Conservation (phyloP, 2,113 vertebrate genomes). For the Dipodomys spectabilis region DNA sequence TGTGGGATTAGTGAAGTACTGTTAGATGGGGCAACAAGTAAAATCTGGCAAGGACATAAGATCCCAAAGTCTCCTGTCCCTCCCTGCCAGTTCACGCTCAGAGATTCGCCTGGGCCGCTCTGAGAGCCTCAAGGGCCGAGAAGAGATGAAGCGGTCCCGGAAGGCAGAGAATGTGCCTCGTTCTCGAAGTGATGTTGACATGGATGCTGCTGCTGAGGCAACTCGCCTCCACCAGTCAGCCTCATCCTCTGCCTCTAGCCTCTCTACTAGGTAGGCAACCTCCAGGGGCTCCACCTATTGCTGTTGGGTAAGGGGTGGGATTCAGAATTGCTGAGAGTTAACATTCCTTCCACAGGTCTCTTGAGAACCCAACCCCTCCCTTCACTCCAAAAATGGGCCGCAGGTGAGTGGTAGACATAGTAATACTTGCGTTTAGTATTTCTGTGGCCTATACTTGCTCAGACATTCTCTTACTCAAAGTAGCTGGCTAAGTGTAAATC, state of each 20-base stretch:
- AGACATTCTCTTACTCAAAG: background rate
- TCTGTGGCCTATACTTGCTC: background rate
- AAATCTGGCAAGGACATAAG: background rate
- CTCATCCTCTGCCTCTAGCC: constrained; percentile 93
- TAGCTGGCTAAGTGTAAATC: background rate
- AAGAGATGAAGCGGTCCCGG: constrained; percentile 91
- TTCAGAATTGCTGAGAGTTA: background rate
- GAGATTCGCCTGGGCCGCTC: constrained; percentile 93
- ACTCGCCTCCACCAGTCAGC: constrained; percentile 92
- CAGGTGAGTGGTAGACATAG: constrained; percentile 86
- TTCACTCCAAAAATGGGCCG: constrained; percentile 95
- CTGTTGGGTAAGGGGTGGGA: fast-evolving
- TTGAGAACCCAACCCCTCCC: constrained; percentile 96
- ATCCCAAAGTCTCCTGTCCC: background rate
- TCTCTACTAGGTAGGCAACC: constrained; percentile 90
- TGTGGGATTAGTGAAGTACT: background rate
- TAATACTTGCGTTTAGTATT: background rate
- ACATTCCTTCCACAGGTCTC: constrained; percentile 88
- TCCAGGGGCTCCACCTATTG: fast-evolving
- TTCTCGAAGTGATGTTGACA: constrained; percentile 95
- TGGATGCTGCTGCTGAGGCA: constrained; percentile 93
- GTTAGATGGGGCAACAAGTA: background rate
- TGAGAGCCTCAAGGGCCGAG: constrained; percentile 95
- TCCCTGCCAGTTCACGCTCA: constrained; percentile 76
- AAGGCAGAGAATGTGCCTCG: constrained; percentile 92